Percentiles rank a stretch among this genome's conserved stretches.
Evolutionary conservation across 2,888 invertebrate species (phyloP).

Genomic region (Rotaria sp.): DNA sequence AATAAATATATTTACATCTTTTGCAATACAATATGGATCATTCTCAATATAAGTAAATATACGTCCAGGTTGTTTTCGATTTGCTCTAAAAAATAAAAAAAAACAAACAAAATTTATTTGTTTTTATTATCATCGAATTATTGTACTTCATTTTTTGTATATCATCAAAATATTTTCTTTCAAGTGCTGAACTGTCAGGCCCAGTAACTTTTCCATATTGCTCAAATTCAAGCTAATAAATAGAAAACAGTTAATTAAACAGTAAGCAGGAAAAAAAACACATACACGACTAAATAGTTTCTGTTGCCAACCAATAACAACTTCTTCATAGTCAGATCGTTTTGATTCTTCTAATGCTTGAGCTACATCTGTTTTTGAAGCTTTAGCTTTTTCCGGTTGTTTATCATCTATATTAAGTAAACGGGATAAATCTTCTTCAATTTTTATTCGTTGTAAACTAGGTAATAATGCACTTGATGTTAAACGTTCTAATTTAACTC

Average conservation of each 20-base stretch:
- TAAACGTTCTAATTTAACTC: slow-evolving; percentile 22
- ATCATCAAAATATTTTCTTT: slow-evolving; percentile 23
- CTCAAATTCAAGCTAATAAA: background rate
- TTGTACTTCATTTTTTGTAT: slow-evolving; percentile 30
- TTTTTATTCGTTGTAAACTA: background rate
- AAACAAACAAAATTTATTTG: background rate
- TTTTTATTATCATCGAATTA: background rate
- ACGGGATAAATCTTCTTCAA: slow-evolving; percentile 10
- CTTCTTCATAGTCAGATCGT: slow-evolving; percentile 32
- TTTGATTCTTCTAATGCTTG: background rate
- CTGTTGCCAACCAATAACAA: slow-evolving; percentile 34
- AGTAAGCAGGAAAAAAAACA: background rate
- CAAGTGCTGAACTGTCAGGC: background rate
- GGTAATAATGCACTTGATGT: slow-evolving; percentile 29
- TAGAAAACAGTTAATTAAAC: background rate
- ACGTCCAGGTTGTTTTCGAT: slow-evolving; percentile 27
- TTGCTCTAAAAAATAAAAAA: background rate
- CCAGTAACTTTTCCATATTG: background rate
- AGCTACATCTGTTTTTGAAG: background rate
- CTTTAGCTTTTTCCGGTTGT: background rate
- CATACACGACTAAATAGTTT: slow-evolving; percentile 34
- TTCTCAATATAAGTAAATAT: slow-evolving; percentile 40
- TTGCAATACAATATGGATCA: slow-evolving; percentile 34
- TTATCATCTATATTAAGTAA: background rate
- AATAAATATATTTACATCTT: slow-evolving; percentile 29